These are phyloP conservation scores for Circus cinereus DNA, from an alignment of 2,797 vertebrate genomes.

Conservation along the genomic window DNA sequence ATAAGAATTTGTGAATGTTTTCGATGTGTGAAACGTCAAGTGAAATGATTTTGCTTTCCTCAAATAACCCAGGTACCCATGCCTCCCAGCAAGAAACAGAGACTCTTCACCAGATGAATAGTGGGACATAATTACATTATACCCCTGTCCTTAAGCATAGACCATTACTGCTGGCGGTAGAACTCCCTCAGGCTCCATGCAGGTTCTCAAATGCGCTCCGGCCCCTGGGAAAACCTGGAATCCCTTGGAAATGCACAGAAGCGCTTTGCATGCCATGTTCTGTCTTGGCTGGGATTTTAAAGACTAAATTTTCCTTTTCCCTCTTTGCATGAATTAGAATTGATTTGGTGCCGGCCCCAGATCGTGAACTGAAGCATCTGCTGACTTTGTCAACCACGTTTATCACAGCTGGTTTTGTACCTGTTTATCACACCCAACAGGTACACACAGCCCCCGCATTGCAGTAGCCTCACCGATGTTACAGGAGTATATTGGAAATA, in stretches of 20 bases:
- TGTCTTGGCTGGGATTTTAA: background rate
- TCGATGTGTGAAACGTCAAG: background rate
- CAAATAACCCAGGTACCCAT: background rate
- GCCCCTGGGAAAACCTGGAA: background rate
- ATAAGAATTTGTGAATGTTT: background rate
- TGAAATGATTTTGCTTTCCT: background rate
- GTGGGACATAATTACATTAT: background rate
- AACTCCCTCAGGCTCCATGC: background rate
- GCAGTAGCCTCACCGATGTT: background rate
- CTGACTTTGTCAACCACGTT: background rate
- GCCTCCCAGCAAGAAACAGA: background rate
- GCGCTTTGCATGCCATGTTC: accelerated
- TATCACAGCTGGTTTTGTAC: background rate
- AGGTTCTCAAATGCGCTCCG: background rate
- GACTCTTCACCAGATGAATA: background rate
- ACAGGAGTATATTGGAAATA: background rate
- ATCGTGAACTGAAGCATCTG: background rate
- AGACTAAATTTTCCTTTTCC: background rate
- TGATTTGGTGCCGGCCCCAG: background rate
- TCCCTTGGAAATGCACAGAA: background rate
- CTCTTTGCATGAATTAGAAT: background rate
- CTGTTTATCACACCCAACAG: background rate
- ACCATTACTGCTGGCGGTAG: background rate
- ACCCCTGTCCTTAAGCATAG: background rate
- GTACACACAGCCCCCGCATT: background rate